phyloP scores from a whole-genome alignment of 35 echinoderm and acorn worm genomes.

The Strongylocentrotus purpuratus region DNA sequence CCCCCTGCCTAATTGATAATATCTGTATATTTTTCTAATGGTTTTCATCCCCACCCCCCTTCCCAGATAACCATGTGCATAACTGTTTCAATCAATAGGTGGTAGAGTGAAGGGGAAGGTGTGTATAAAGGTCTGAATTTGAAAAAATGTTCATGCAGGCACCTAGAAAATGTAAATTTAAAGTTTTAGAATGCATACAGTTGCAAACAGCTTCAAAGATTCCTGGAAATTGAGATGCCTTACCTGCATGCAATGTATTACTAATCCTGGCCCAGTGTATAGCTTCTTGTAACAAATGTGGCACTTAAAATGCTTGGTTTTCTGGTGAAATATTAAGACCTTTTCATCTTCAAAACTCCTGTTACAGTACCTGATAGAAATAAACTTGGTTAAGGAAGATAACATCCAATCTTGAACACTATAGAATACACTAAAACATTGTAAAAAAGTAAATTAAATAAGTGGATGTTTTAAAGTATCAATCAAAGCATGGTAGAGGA shows the following conservation, averaged over 20 bases:
- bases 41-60: too few relatives aligned
- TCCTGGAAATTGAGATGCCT: slow-evolving; percentile 19
- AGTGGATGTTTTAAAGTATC: too few relatives aligned
- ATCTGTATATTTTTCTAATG: too few relatives aligned
- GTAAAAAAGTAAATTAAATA: neutral
- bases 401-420: neutral
- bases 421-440: neutral
- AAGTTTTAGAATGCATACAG: neutral
- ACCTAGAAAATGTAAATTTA: neutral
- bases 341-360: slow-evolving; percentile 98
- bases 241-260: slow-evolving; percentile 99
- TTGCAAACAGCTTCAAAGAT: neutral
- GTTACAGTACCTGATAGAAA: slow-evolving; percentile 93
- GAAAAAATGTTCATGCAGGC: neutral
- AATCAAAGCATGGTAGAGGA: too few relatives aligned
- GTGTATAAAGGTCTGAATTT: neutral
- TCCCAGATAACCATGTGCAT: too few relatives aligned
- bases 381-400: slow-evolving; percentile 54
- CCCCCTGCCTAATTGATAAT: too few relatives aligned
- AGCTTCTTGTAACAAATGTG: slow-evolving; percentile 98
- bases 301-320: slow-evolving; percentile 98
- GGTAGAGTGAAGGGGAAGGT: too few relatives aligned
- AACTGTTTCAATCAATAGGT: too few relatives aligned
- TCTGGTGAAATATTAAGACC: slow-evolving; percentile 94
- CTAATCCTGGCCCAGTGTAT: slow-evolving; percentile 94